These are phyloP conservation scores for Danio rerio DNA, from an alignment of 2,113 vertebrate genomes.

Conservation along the genomic window GRCz12tu NC_133178.1:8244501-8245000, in stretches of 20 bases:
- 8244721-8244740: constrained; percentile 54
- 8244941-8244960: too few relatives aligned
- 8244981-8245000: too few relatives aligned
- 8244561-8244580: constrained; percentile 71
- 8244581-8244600: constrained; percentile 43
- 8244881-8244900: too few relatives aligned
- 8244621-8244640: constrained; percentile 89
- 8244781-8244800: too few relatives aligned
- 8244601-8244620: constrained; percentile 52
- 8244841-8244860: too few relatives aligned
- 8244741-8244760: background rate
- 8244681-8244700: constrained; percentile 83
- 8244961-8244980: too few relatives aligned
- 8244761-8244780: too few relatives aligned
- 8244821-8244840: too few relatives aligned
- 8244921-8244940: too few relatives aligned
- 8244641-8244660: constrained; percentile 96
- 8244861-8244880: too few relatives aligned
- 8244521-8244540: constrained; percentile 34
- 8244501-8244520: constrained; percentile 27
- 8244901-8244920: too few relatives aligned
- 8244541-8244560: constrained; percentile 64
- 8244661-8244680: constrained; percentile 87
- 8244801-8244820: too few relatives aligned
- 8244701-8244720: constrained; percentile 60